Conservation (phyloP, 1,140 invertebrate species). For the Saxidomus purpurata region DNA sequence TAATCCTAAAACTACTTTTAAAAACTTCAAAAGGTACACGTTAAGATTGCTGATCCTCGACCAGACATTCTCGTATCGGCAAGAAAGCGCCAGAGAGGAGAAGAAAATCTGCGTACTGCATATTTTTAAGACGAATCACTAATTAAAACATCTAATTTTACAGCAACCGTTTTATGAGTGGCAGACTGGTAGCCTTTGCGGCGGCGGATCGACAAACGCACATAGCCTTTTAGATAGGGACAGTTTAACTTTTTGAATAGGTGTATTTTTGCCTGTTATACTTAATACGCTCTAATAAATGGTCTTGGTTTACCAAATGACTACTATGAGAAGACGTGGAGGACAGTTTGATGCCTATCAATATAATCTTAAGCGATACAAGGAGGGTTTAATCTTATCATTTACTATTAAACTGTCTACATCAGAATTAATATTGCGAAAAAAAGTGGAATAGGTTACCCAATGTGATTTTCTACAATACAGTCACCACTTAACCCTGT, state of each 20-base stretch:
- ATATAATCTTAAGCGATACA: constrained; percentile 38
- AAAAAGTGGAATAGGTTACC: neutral
- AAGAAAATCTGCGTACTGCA: neutral
- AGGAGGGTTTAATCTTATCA: constrained; percentile 48
- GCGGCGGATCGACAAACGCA: neutral
- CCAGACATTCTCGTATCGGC: neutral
- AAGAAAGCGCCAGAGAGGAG: neutral
- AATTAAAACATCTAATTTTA: neutral
- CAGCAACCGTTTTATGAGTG: neutral
- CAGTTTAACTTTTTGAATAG: constrained; percentile 54
- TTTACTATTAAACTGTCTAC: constrained; percentile 58
- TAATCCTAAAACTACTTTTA: neutral
- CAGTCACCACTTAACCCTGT: constrained; percentile 29
- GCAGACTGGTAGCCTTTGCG: neutral
- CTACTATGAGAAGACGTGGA: neutral
- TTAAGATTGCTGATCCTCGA: neutral
- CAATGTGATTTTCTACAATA: constrained; percentile 24
- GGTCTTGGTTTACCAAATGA: constrained; percentile 38
- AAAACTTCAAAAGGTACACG: neutral
- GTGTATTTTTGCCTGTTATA: constrained; percentile 17
- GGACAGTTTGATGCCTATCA: constrained; percentile 47
- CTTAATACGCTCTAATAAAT: constrained; percentile 48
- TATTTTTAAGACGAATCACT: neutral
- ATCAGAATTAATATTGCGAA: constrained; percentile 58
- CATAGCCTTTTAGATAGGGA: constrained; percentile 7